A percentile compares a stretch with the other conserved stretches of the same genome.
Evolutionary conservation across 2,113 vertebrate species (phyloP).

Genomic region (Percina caprodes): DNA sequence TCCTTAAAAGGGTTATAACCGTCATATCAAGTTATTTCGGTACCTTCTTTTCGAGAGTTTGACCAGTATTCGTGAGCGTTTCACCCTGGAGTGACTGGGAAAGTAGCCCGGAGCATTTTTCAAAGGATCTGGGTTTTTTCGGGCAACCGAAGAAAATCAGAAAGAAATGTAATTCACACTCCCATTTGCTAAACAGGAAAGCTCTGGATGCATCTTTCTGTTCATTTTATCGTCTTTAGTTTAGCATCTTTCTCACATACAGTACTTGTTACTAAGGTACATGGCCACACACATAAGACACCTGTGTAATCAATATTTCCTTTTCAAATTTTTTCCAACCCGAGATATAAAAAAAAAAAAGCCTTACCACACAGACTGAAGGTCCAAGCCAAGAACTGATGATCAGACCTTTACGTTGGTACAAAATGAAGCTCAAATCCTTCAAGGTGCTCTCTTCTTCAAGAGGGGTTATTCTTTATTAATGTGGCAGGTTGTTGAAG

Average conservation of each 20-base stretch:
- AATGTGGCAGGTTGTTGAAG: conserved; percentile 26
- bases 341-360: conserved; percentile 2
- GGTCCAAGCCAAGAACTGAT: neutral
- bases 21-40: conserved; percentile 51
- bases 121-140: conserved; percentile 51
- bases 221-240: neutral
- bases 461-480: conserved; percentile 14
- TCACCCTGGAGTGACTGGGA: conserved; percentile 48
- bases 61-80: conserved; percentile 45
- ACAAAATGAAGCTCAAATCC: conserved; percentile 24
- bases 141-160: conserved; percentile 10
- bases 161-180: conserved; percentile 28
- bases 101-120: conserved; percentile 47
- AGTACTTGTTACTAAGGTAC: neutral
- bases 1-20: conserved; percentile 41
- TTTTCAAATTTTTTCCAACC: neutral
- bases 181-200: conserved; percentile 23
- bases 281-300: neutral
- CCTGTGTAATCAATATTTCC: neutral
- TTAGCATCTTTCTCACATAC: neutral
- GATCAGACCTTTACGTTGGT: conserved; percentile 8
- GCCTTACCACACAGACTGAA: conserved; percentile 48
- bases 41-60: conserved; percentile 30
- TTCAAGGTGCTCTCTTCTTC: conserved; percentile 9
- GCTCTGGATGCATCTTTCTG: neutral